Base-by-base conservation (phyloP, 2,888 invertebrate species). In the Euspilapteryx auroguttella region DNA sequence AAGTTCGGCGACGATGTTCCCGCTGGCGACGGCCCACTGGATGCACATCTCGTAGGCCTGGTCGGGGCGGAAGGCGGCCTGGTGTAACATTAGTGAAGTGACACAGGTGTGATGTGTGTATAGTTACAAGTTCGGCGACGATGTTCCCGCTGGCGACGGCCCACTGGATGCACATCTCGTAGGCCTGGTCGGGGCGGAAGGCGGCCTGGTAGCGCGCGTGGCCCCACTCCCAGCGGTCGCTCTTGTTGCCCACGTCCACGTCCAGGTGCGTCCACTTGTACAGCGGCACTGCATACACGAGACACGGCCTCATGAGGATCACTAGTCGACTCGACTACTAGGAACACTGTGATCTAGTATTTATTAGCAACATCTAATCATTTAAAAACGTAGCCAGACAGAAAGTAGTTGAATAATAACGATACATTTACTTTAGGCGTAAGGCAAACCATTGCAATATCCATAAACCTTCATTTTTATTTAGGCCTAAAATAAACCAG, bases 141-240 rank as follows among this genome's bases (percentile, higher is more conserved):
- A 96, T 91, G 30, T 92, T 89, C 8, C 98, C 97, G 12, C 96
- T 96, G 2, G 96, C 92, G 30, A 94, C 93, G 25, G 96, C 85
- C 99, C 99, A 99, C 56, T 97, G 94, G 14, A 96, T 86, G 39
- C 91, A 89, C 50, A 99, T 80, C 69, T 98, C 97, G 64, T 91
- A 98, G 2, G 96, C 94, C 59, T 90, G 89, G 53, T 89, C 87
- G 0, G 94, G 89, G 32, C 87, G 82, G 79, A 90, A 95, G 27
- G 88, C 81, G 14, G 90, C 87, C 48, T 95, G 94, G 69, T 96
- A 95, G 20, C 88, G 82, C 7, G 90, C 86, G 59, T 94, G 94
- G 2, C 94, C 96, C 96, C 96, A 97, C 65, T 98, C 97, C 33
- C 89, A 86, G 24, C 97, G 81, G 50, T 94, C 93, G 51, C 91